Base-by-base conservation (phyloP, 2,113 vertebrate genomes). In the Gobio gobio region DNA sequence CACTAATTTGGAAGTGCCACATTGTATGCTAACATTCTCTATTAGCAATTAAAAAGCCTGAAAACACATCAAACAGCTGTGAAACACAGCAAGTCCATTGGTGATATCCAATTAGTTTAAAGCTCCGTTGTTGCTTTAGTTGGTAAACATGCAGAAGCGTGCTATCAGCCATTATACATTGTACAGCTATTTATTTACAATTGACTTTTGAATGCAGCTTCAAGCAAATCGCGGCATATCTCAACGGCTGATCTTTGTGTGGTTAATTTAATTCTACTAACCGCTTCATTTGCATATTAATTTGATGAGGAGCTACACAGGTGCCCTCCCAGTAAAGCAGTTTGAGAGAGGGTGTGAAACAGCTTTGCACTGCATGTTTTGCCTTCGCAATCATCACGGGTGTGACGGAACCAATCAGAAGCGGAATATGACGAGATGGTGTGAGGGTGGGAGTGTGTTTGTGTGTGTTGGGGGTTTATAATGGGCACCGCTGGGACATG, bases 391-490 rank as follows among this genome's bases (percentile, higher is more conserved):
- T 70, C 70, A 63, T 79, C 63, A 13, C 16, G 61, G 54, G 70
- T 85, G 88, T 78, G 86, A 78, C 40, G 16, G 82, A 86, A 54
- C 70, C 82, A 83, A 84, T 89, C 88, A 87, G 81, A 84, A 84
- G 33, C 77, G 45, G 81, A 73, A 81, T 78, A 45, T 80, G 81
- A 81, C 81, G 72, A 36, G 75, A 61, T 81, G 43, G 79, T 86
- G 88, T 87, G 59, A 76, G 58, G 72, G 40, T 18, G 73, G 51
- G 78, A 51, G 85, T 24, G 36, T 26, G 75, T 86, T 72, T 78
- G 72, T 87, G 83, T 88, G 79, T 68, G 84, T 83, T 82, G 82
- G 43, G 73, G 29, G 56, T n/a, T 45, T 83, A 70, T 83, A 84
- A 74, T 80, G 58, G 76, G 86, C 82, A 70, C 78, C 26, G 84